Conservation (phyloP, 2,888 invertebrate genomes). For the Nebria brevicollis region DNA sequence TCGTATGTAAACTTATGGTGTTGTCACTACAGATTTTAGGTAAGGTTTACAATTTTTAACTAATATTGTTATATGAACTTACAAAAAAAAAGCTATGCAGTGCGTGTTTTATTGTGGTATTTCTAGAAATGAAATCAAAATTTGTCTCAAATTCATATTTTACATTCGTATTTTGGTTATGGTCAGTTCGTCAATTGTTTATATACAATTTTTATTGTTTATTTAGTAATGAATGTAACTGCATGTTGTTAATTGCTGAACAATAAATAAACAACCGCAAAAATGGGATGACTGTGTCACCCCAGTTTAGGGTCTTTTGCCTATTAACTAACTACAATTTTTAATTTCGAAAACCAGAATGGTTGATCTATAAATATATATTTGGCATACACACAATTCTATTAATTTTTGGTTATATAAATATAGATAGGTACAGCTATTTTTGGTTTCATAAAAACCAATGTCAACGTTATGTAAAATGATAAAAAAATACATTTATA, state of each 20-base stretch:
- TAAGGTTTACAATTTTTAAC: slow-evolving; percentile 6
- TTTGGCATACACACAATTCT: slow-evolving; percentile 29
- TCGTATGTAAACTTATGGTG: slow-evolving; percentile 45
- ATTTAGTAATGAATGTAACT: slow-evolving; percentile 6
- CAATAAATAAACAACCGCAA: not conserved
- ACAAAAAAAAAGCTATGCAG: not conserved
- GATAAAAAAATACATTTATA: slow-evolving; percentile 12
- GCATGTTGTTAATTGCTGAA: slow-evolving; percentile 40
- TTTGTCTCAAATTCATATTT: not conserved
- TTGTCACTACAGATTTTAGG: slow-evolving; percentile 40
- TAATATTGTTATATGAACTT: not conserved
- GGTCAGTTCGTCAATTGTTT: not conserved
- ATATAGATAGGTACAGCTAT: not conserved
- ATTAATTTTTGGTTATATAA: slow-evolving; percentile 8
- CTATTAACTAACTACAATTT: slow-evolving; percentile 24
- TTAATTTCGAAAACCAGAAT: not conserved
- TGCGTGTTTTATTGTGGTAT: not conserved
- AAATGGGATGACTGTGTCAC: not conserved
- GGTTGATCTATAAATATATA: not conserved
- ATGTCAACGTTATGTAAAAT: slow-evolving; percentile 5
- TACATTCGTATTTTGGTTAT: not conserved
- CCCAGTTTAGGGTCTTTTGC: not conserved
- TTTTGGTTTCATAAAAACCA: not conserved
- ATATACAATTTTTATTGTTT: not conserved
- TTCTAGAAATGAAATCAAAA: not conserved